phyloP scores from a whole-genome alignment of 2,888 invertebrate genomes.

The Icerya purchasi region DNA sequence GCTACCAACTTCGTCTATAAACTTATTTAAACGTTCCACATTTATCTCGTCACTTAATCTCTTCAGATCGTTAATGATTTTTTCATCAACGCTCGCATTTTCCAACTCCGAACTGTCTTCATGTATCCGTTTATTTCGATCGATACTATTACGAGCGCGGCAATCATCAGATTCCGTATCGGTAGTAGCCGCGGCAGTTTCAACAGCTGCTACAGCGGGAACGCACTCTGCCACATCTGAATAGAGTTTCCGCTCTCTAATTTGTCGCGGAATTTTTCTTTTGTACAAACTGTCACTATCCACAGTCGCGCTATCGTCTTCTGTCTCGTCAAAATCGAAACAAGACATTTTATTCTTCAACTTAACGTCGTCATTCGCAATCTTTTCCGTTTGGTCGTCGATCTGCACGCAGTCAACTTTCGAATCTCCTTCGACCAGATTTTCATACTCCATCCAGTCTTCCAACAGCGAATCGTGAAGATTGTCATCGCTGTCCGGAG shows the following conservation, averaged over 20 bases:
- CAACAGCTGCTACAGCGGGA: too few species aligned
- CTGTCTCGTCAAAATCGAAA: slow-evolving; percentile 46
- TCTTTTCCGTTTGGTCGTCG: slow-evolving; percentile 20
- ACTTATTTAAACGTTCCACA: not conserved
- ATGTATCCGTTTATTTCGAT: too few species aligned
- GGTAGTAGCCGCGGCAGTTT: too few species aligned
- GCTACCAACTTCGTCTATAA: not conserved
- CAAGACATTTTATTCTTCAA: slow-evolving; percentile 35
- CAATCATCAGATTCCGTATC: too few species aligned
- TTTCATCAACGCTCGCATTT: too few species aligned
- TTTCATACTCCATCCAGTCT: slow-evolving; percentile 44
- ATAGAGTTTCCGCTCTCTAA: too few species aligned
- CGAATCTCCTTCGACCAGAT: slow-evolving; percentile 13
- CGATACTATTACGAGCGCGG: too few species aligned
- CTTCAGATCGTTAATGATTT: not conserved
- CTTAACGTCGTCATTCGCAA: not conserved
- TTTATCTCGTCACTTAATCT: not conserved
- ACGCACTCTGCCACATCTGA: too few species aligned
- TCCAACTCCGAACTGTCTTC: too few species aligned
- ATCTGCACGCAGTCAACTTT: slow-evolving; percentile 9
- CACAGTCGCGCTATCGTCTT: too few species aligned
- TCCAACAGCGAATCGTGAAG: slow-evolving; percentile 31
- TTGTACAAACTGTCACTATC: too few species aligned
- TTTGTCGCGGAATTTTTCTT: too few species aligned
- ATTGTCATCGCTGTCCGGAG: slow-evolving; percentile 2